Evolutionary conservation across 2,113 vertebrate species (phyloP).

Genomic region (Phylloscopus whistleri): DNA sequence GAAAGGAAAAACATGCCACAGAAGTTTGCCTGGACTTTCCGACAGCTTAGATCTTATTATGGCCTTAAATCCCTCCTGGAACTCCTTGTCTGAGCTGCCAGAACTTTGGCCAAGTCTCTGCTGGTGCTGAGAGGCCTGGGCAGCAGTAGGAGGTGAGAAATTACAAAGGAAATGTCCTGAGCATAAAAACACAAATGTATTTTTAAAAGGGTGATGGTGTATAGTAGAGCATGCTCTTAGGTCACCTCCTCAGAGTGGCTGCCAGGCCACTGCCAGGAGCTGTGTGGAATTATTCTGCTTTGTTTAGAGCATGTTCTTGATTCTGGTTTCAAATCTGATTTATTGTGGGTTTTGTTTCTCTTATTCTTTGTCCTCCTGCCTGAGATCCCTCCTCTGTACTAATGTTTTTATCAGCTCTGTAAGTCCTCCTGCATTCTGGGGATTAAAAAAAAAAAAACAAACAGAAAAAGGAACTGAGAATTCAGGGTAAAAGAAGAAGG

Average conservation of each 20-base stretch:
- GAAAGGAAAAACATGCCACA: constrained; percentile 55
- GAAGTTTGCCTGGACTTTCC: constrained; percentile 52
- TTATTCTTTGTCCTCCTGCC: neutral
- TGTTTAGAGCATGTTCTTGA: neutral
- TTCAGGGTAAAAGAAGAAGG: neutral
- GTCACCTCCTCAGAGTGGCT: neutral
- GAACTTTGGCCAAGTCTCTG: neutral
- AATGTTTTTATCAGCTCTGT: neutral
- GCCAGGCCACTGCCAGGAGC: neutral
- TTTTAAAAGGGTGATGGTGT: constrained; percentile 17
- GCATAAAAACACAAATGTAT: constrained; percentile 13
- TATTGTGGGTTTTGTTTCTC: neutral
- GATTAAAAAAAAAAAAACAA: neutral
- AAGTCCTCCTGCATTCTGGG: neutral
- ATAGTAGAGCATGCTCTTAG: neutral
- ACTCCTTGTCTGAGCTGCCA: neutral
- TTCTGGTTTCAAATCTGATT: neutral
- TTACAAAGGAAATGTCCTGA: neutral
- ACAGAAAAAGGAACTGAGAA: neutral
- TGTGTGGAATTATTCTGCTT: neutral
- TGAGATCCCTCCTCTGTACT: neutral
- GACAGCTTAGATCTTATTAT: constrained; percentile 44
- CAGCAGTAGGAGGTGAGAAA: constrained; percentile 28
- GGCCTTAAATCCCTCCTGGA: constrained; percentile 41
- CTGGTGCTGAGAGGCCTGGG: neutral